A percentile compares a stretch with the other conserved stretches of the same genome.
Conservation (phyloP, 2,888 invertebrate species). For the Apamea monoglypha region DNA sequence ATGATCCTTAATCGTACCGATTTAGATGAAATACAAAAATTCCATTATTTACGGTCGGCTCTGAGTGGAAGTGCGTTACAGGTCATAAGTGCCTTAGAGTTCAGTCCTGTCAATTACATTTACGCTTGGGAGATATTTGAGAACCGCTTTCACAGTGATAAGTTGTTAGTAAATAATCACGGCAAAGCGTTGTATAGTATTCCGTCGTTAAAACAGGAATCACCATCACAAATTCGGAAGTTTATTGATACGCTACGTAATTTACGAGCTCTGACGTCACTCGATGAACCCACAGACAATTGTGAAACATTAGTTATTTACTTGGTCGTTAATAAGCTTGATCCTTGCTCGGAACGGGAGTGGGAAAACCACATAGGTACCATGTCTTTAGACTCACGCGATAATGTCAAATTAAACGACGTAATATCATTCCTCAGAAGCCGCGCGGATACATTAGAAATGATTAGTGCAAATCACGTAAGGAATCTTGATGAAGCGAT, state of each 20-base stretch:
- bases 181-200: conserved; percentile 8
- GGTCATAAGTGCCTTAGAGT: conserved; percentile 13
- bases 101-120: conserved; percentile 11
- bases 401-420: conserved; percentile 7
- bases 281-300: background rate
- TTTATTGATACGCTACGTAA: conserved; percentile 11
- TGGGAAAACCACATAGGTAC: background rate
- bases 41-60: conserved; percentile 8
- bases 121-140: conserved; percentile 14
- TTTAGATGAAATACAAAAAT: conserved; percentile 14
- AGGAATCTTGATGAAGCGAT: too few species aligned
- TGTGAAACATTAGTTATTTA: background rate
- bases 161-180: conserved; percentile 5
- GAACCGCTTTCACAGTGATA: background rate
- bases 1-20: conserved; percentile 11
- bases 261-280: background rate
- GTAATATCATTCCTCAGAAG: conserved; percentile 1
- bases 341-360: conserved; percentile 11
- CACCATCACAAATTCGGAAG: background rate
- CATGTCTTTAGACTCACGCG: background rate
- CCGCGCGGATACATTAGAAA: conserved; percentile 12
- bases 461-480: background rate
- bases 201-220: conserved; percentile 7
- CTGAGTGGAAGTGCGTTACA: conserved; percentile 13
- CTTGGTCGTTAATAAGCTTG: background rate